Evolutionary conservation across 2,888 invertebrate genomes (phyloP), one percentile per base, ranked within the genome.

Genomic region (Achlya flavicornis): DNA sequence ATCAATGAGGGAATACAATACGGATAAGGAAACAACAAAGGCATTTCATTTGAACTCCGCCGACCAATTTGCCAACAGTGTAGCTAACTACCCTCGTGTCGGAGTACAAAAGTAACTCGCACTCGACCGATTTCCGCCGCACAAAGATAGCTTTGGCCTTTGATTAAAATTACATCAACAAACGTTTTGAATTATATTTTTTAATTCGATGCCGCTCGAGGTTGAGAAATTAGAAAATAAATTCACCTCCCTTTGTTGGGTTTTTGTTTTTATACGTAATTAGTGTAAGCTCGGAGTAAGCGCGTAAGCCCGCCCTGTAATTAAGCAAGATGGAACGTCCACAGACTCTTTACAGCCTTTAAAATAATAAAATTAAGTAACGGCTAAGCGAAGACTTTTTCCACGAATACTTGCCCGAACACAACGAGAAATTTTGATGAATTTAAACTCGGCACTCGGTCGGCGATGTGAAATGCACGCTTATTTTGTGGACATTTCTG

Each of bases 221-320:
- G 76, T 82, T 82, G 85, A 87, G 88, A 88, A 90, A 90, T 91
- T 88, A 88, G 82, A 87, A 85, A 88, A 91, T 91, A 89, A 90
- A 91, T 90, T 87, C 80, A 71, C 78, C 78, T 78, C 73, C 81
- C 80, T 88, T 88, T 87, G 88, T 84, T 76, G 85, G 81, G 83
- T 86, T 87, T 89, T 91, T 90, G 87, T 90, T 91, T 91, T 88
- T 86, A 82, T 85, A 83, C 82, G 89, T 91, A 92, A 93, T 93
- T 91, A 92, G 88, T 87, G 84, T 86, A 83, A 87, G 88, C 88
- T 77, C 73, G 79, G 77, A 77, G 79, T 83, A 81, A 84, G 81
- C 81, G 67, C 72, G 79, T 85, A 81, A 86, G 88, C 85, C 81
- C 69, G 80, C 75, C 76, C 81, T 83, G 89, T 92, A 91, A 92